Evolutionary conservation across 1,140 invertebrate species (phyloP).

Genomic region (Oreohelix idahoensis): DNA sequence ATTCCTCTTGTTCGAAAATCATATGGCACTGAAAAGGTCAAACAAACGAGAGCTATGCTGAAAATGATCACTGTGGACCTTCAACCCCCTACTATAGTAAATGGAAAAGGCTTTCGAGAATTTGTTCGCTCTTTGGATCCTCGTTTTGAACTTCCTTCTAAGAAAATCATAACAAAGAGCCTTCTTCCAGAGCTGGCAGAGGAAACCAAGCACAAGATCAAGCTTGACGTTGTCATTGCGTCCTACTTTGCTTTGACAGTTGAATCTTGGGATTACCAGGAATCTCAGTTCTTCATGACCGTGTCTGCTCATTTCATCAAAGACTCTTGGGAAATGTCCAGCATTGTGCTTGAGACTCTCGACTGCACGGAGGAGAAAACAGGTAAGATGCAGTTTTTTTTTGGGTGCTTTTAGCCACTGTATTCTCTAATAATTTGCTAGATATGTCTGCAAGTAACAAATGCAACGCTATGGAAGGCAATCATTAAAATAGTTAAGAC

Average conservation of each 20-base stretch:
- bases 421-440: too few species aligned
- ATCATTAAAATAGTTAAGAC: too few species aligned
- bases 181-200: conserved; percentile 30
- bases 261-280: conserved; percentile 25
- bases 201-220: conserved; percentile 26
- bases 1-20: neutral
- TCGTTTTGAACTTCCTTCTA: conserved; percentile 25
- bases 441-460: too few species aligned
- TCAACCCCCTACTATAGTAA: conserved; percentile 1
- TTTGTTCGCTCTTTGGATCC: conserved; percentile 26
- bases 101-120: conserved; percentile 26
- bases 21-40: conserved; percentile 18
- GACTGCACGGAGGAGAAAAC: conserved; percentile 37
- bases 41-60: conserved; percentile 21
- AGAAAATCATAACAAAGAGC: conserved; percentile 21
- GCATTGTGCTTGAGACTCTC: conserved; percentile 30
- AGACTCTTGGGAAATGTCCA: conserved; percentile 38
- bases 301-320: conserved; percentile 36
- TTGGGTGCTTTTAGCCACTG: too few species aligned
- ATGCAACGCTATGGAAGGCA: too few species aligned
- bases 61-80: conserved; percentile 32
- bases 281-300: conserved; percentile 23
- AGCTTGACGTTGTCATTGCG: conserved; percentile 33
- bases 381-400: too few species aligned
- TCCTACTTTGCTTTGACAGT: conserved; percentile 37